A percentile compares a stretch with the other conserved stretches of the same genome.
These are phyloP conservation scores for Spinibarbus caldwelli DNA, from an alignment of 2,797 vertebrate species.

Conservation along the genomic window DNA sequence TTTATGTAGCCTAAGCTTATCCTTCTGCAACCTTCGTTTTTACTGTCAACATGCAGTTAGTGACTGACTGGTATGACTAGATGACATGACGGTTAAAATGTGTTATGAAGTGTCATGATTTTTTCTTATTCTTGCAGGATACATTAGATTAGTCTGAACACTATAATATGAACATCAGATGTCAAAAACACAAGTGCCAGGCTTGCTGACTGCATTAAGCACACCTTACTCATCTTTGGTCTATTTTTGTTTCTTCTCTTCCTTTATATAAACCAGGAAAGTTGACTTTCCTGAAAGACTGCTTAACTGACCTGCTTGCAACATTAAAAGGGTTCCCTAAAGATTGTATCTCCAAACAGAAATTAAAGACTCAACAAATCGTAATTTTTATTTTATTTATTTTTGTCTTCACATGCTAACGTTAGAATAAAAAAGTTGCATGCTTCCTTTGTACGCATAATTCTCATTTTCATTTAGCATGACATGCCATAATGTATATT, in stretches of 20 bases:
- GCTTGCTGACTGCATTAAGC: conserved; percentile 9
- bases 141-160: conserved; percentile 5
- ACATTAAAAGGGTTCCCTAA: neutral
- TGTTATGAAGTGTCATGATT: neutral
- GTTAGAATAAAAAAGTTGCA: neutral
- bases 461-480: neutral
- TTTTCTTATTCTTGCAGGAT: neutral
- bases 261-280: neutral
- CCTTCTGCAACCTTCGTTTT: conserved; percentile 9
- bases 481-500: neutral
- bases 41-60: conserved; percentile 38
- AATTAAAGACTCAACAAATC: neutral
- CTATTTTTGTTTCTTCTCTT: conserved; percentile 2
- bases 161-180: neutral
- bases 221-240: conserved; percentile 7
- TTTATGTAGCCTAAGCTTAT: neutral
- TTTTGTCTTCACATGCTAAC: too few species aligned
- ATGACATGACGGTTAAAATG: neutral
- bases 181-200: neutral
- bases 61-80: conserved; percentile 22
- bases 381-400: too few species aligned
- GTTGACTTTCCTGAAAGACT: conserved; percentile 27
- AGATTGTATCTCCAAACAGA: neutral
- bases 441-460: neutral
- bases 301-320: neutral